phyloP scores from a whole-genome alignment of 2,888 invertebrate species.

The Sphinx pinastri region DNA sequence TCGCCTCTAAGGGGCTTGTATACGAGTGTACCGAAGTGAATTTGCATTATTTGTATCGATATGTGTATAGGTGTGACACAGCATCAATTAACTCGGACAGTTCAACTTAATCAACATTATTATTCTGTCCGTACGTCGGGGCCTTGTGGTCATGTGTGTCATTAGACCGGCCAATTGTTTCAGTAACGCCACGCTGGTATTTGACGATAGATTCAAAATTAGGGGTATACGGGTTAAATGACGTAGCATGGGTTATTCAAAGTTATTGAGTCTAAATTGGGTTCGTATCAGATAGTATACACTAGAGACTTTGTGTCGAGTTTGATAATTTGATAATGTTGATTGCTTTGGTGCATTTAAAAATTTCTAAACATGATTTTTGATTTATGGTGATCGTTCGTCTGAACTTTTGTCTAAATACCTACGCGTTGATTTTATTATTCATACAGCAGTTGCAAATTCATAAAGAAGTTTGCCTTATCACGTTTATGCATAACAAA shows the following conservation, averaged over 20 bases:
- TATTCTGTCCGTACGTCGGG: not conserved
- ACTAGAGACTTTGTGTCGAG: too few relatives aligned
- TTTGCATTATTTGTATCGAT: slow-evolving; percentile 7
- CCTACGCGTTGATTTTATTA: too few relatives aligned
- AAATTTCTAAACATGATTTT: too few relatives aligned
- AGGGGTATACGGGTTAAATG: not conserved
- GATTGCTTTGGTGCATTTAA: too few relatives aligned
- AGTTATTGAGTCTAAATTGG: too few relatives aligned
- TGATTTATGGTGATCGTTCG: too few relatives aligned
- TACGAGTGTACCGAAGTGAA: slow-evolving; percentile 18
- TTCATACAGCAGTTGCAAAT: too few relatives aligned
- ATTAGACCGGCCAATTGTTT: slow-evolving; percentile 12
- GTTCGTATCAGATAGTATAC: too few relatives aligned
- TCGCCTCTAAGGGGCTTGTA: slow-evolving; percentile 8
- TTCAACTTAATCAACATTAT: slow-evolving; percentile 25
- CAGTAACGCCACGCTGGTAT: not conserved
- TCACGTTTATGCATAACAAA: not conserved
- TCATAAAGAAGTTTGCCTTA: too few relatives aligned
- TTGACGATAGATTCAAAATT: not conserved
- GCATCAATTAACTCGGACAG: slow-evolving; percentile 24
- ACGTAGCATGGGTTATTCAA: too few relatives aligned
- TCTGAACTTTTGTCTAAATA: too few relatives aligned
- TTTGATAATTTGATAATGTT: too few relatives aligned
- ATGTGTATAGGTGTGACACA: slow-evolving; percentile 8
- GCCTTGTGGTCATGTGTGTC: slow-evolving; percentile 12